Evolutionary conservation across 2,888 invertebrate species (phyloP).

Genomic region (Habrosyne pyritoides): DNA sequence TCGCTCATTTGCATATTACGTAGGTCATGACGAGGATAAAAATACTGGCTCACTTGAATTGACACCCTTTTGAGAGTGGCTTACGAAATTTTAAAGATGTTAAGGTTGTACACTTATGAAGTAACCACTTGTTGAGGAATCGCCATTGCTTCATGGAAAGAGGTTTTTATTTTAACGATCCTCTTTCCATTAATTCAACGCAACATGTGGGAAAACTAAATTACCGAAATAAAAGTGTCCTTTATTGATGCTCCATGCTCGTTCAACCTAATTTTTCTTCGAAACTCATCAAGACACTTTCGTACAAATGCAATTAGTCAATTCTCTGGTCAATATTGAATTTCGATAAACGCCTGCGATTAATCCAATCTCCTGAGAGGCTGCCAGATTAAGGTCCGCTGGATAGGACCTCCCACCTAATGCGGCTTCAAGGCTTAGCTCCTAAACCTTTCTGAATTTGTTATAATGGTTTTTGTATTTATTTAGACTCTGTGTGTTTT

Average conservation of each 20-base stretch:
- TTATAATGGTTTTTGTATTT: neutral
- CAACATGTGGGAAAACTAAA: neutral
- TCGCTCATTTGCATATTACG: slow-evolving; percentile 1
- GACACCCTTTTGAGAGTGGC: neutral
- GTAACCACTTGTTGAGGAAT: neutral
- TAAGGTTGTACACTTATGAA: neutral
- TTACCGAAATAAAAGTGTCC: neutral
- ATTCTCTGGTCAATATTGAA: neutral
- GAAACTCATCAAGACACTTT: neutral
- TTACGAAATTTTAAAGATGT: neutral
- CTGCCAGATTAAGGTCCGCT: neutral
- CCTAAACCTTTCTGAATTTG: neutral
- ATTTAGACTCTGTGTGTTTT: too few species aligned
- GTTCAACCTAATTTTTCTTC: neutral
- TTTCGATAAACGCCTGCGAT: neutral
- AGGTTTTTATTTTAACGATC: neutral
- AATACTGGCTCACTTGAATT: neutral
- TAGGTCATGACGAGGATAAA: slow-evolving; percentile 3
- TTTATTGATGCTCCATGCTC: neutral
- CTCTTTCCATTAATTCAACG: too few species aligned
- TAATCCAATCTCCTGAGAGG: neutral
- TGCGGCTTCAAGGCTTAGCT: neutral
- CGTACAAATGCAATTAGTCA: neutral
- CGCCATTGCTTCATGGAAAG: neutral
- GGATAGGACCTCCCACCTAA: neutral